phyloP scores from a whole-genome alignment of 2,797 vertebrate species.

The Micrastur ruficollis region DNA sequence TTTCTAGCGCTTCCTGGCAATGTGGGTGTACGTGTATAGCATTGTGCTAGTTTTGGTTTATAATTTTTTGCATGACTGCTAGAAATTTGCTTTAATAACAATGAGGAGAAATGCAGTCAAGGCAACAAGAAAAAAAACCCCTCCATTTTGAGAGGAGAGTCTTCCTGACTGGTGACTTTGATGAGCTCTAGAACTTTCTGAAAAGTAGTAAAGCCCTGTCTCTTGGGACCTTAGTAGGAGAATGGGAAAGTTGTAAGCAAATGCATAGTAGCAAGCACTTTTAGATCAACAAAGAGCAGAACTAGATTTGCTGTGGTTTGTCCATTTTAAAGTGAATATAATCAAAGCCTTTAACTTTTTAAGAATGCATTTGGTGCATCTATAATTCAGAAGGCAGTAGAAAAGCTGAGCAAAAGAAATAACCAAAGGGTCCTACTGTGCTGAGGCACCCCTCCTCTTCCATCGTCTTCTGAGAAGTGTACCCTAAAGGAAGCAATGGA shows the following conservation, averaged over 20 bases:
- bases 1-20: neutral
- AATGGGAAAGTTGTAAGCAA: neutral
- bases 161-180: neutral
- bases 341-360: neutral
- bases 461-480: neutral
- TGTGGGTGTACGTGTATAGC: accelerated
- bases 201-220: neutral
- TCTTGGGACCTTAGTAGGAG: neutral
- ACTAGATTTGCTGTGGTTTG: neutral
- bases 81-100: neutral
- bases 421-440: neutral
- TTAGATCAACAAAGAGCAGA: neutral
- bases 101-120: neutral
- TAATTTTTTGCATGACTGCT: neutral
- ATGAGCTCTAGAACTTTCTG: neutral
- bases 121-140: neutral
- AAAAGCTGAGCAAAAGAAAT: neutral
- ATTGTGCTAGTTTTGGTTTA: neutral
- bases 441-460: neutral
- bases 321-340: neutral
- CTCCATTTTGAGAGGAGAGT: neutral
- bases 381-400: neutral
- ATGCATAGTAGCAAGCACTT: neutral
- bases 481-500: neutral
- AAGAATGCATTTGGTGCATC: neutral